Conservation (phyloP, 2,113 vertebrate species). For the Dicerorhinus sumatrensis region DNA sequence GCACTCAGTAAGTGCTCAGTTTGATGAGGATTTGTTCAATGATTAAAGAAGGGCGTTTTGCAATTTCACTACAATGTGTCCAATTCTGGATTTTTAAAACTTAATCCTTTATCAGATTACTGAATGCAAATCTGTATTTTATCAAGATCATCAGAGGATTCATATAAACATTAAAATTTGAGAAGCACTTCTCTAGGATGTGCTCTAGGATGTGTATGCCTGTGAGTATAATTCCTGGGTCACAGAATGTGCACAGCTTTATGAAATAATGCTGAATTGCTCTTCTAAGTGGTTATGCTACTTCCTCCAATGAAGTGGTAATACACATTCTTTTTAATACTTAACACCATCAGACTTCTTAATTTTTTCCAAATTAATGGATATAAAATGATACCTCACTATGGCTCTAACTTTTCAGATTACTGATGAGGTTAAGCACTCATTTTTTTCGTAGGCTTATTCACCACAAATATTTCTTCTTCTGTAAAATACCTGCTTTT, state of each 20-base stretch:
- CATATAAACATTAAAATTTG: not conserved
- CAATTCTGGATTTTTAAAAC: not conserved
- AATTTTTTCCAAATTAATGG: not conserved
- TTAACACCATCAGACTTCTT: not conserved
- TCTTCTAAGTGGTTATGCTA: not conserved
- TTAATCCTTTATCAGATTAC: not conserved
- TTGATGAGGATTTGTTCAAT: not conserved
- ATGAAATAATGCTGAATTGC: not conserved
- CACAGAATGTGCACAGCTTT: not conserved
- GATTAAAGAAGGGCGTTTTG: not conserved
- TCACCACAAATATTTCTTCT: not conserved
- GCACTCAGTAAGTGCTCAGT: not conserved
- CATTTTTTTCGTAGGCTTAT: not conserved
- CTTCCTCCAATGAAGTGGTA: not conserved
- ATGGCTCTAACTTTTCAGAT: slow-evolving; percentile 36
- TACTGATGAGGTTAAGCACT: not conserved
- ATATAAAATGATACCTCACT: not conserved
- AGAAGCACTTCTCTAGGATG: not conserved
- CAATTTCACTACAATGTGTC: not conserved
- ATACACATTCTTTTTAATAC: not conserved
- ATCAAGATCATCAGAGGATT: not conserved
- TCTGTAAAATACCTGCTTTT: not conserved
- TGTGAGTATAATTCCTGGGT: not conserved
- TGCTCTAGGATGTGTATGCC: not conserved
- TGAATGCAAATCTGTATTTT: slow-evolving; percentile 23